Conservation (phyloP, 2,888 invertebrate species). For the Hipparchia sbordonii region DNA sequence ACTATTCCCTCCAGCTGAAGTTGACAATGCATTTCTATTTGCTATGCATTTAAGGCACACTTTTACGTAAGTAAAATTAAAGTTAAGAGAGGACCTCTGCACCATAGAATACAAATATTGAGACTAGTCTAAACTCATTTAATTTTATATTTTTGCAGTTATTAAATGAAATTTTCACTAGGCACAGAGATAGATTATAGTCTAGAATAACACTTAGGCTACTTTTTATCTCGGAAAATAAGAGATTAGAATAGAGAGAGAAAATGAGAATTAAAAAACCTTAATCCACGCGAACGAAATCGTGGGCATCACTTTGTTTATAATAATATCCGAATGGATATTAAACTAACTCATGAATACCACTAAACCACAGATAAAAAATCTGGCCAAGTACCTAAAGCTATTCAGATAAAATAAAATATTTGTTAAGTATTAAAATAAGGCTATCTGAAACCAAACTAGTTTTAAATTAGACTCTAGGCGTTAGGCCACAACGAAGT, state of each 20-base stretch:
- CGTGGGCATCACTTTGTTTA: too few species aligned
- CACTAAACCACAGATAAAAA: constrained; percentile 10
- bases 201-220: too few species aligned
- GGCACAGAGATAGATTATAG: too few species aligned
- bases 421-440: constrained; percentile 26
- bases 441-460: constrained; percentile 33
- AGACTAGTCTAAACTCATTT: not conserved
- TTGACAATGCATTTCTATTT: not conserved
- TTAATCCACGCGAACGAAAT: too few species aligned
- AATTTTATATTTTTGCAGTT: not conserved
- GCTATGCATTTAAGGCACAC: not conserved
- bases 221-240: too few species aligned
- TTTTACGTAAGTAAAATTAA: too few species aligned
- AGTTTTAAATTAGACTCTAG: constrained; percentile 30
- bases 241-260: too few species aligned
- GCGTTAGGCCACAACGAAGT: constrained; percentile 17
- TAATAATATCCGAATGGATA: too few species aligned
- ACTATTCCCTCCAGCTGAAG: constrained; percentile 45
- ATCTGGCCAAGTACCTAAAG: constrained; percentile 12
- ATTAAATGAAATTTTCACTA: too few species aligned
- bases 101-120: not conserved
- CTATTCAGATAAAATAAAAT: constrained; percentile 32
- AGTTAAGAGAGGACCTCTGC: too few species aligned
- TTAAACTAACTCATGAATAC: not conserved
- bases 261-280: too few species aligned